Conservation (phyloP, 2,113 vertebrate genomes). For the Oxyruncus cristatus region DNA sequence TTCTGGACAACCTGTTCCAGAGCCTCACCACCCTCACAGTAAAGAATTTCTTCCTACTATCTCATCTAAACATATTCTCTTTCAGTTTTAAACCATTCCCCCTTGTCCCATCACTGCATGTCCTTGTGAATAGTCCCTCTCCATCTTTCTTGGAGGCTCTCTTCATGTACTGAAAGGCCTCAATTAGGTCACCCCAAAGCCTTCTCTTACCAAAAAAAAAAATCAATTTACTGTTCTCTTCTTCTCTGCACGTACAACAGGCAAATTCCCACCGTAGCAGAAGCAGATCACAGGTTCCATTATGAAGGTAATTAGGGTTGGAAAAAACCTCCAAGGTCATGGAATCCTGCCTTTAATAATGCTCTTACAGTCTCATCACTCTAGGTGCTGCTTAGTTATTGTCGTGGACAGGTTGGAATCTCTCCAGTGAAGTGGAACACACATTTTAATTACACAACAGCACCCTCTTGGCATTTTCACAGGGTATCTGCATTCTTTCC, state of each 20-base stretch:
- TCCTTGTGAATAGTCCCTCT: neutral
- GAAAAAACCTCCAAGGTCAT: neutral
- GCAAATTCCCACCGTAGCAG: neutral
- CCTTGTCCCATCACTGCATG: neutral
- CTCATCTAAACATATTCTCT: neutral
- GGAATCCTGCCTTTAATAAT: neutral
- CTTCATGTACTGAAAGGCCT: neutral
- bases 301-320: neutral
- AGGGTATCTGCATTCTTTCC: neutral
- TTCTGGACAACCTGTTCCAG: neutral
- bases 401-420: neutral
- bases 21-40: neutral
- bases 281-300: neutral
- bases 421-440: neutral
- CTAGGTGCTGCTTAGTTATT: conserved; percentile 1
- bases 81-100: neutral
- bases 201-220: neutral
- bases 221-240: neutral
- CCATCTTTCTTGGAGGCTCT: too few relatives aligned
- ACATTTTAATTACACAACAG: neutral
- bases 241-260: neutral
- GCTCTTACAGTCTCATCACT: neutral
- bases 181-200: neutral
- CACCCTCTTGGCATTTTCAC: neutral
- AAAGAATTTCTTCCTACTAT: neutral